Conservation (phyloP, 2,113 vertebrate species). For the Rhynchopsitta pachyrhyncha region DNA sequence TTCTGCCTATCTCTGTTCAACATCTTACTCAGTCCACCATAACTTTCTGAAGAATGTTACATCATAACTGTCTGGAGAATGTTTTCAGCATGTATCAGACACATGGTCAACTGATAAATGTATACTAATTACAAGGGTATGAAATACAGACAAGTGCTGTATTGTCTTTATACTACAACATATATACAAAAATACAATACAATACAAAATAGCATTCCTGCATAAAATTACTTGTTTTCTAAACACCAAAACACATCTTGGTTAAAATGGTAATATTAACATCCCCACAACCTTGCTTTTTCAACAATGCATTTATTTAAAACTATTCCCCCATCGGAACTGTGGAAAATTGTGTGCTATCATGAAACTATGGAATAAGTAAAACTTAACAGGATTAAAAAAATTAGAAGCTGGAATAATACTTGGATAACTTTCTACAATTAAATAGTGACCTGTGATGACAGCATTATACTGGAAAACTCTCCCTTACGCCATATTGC, state of each 20-base stretch:
- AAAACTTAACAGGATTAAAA: not conserved
- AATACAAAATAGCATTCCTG: not conserved
- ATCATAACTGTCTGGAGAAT: not conserved
- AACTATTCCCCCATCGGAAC: not conserved
- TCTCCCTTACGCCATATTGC: not conserved
- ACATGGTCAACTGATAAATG: rapidly evolving
- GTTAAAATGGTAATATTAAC: not conserved
- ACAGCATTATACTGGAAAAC: not conserved
- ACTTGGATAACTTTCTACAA: not conserved
- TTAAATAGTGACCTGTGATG: not conserved
- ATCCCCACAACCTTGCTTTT: not conserved
- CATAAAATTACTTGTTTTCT: not conserved
- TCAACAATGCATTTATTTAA: not conserved
- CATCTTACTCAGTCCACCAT: not conserved
- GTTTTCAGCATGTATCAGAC: not conserved
- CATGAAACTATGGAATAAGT: not conserved
- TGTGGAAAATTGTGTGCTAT: not conserved
- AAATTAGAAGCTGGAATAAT: not conserved
- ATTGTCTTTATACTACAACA: not conserved
- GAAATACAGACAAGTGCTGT: not conserved
- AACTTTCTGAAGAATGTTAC: not conserved
- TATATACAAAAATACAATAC: not conserved
- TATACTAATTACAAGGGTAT: not conserved
- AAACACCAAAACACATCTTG: not conserved
- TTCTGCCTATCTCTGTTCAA: not conserved